Evolutionary conservation across 92 coral and sea anemone genomes (phyloP).

Genomic region (Porites evermanni): DNA sequence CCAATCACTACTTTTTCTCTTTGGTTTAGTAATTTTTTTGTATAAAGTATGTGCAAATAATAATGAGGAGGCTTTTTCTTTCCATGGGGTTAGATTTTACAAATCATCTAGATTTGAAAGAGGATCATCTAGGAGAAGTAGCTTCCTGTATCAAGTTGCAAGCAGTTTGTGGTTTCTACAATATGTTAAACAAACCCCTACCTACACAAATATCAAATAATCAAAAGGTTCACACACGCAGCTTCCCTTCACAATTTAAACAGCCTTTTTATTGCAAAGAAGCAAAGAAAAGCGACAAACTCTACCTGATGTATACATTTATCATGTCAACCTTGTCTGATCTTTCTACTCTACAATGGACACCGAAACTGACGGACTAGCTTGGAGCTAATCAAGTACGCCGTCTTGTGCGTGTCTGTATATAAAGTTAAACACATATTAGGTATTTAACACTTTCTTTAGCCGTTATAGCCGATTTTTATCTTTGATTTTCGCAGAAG

Average conservation of each 20-base stretch:
- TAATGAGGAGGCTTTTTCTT: too few relatives aligned
- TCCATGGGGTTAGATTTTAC: not conserved
- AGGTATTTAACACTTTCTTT: not conserved
- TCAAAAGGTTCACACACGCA: not conserved
- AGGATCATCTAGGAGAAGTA: not conserved
- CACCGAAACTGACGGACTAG: not conserved
- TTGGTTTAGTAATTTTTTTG: too few relatives aligned
- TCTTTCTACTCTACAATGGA: not conserved
- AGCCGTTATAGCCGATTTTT: not conserved
- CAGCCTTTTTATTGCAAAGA: not conserved
- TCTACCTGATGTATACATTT: constrained; percentile 13
- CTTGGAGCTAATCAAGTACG: constrained; percentile 1
- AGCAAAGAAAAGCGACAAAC: not conserved
- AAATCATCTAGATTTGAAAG: not conserved
- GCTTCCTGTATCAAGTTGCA: not conserved
- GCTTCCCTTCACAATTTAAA: not conserved
- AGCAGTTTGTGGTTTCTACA: too few relatives aligned
- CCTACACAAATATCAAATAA: too few relatives aligned
- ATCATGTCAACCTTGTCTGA: constrained; percentile 8
- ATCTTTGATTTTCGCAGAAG: not conserved
- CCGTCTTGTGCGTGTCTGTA: constrained; percentile 32
- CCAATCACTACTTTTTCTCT: too few relatives aligned
- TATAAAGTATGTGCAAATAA: too few relatives aligned
- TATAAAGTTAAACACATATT: not conserved
- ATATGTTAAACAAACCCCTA: too few relatives aligned